These are phyloP conservation scores for Nerophis lumbriciformis DNA, from an alignment of 2,113 vertebrate genomes.

Conservation along the genomic window DNA sequence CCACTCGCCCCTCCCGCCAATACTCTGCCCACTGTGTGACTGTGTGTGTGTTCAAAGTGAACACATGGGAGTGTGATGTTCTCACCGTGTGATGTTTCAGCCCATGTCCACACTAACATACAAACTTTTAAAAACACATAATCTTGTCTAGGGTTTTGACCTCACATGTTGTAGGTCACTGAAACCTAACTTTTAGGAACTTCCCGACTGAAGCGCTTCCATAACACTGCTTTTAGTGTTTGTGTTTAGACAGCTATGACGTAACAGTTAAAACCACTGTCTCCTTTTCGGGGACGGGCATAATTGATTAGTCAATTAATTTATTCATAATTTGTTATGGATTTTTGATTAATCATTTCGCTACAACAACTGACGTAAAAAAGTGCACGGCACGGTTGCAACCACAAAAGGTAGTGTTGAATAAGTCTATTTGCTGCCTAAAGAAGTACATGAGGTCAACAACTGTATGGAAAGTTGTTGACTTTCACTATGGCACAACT, in stretches of 20 bases:
- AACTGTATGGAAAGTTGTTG: neutral
- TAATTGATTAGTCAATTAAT: neutral
- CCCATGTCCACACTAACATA: neutral
- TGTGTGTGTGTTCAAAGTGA: constrained; percentile 47
- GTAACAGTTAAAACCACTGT: neutral
- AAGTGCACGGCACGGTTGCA: no score
- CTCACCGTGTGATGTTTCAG: constrained; percentile 8
- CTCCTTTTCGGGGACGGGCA: neutral
- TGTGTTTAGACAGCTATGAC: neutral
- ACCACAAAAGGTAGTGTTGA: neutral
- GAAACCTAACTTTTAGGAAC: neutral
- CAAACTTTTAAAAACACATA: neutral
- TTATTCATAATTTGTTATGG: neutral
- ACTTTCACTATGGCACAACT: neutral
- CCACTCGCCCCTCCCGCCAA: constrained; percentile 49
- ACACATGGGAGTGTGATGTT: constrained; percentile 58
- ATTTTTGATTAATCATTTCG: neutral
- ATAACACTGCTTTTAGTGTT: neutral
- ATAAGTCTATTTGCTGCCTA: neutral
- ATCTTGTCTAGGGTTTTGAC: neutral
- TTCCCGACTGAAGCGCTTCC: neutral
- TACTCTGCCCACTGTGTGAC: constrained; percentile 48
- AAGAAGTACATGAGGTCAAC: neutral
- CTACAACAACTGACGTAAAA: neutral
- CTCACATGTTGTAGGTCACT: neutral